Percentiles rank a stretch among this genome's conserved stretches.
Evolutionary conservation across 2,888 invertebrate genomes (phyloP).

Genomic region (Actias luna): DNA sequence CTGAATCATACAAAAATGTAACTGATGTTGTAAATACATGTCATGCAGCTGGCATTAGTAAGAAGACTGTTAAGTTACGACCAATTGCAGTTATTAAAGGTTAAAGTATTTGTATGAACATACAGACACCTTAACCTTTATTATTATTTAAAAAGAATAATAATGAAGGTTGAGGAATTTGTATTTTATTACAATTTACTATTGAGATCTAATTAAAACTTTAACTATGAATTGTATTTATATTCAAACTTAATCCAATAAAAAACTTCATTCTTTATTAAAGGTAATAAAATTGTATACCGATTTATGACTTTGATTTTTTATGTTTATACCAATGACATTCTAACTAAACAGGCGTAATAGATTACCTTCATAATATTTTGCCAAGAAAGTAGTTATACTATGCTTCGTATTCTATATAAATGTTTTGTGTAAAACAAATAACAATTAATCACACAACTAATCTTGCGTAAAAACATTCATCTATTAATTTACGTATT

Average conservation of each 20-base stretch:
- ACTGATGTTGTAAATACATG: conserved; percentile 99
- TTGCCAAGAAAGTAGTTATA: no score
- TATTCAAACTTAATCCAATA: neutral
- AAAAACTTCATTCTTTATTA: neutral
- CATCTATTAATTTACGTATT: no score
- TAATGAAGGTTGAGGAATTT: conserved; percentile 91
- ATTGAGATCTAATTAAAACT: neutral
- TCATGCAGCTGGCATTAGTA: conserved; percentile 97
- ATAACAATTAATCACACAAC: no score
- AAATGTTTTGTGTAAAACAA: no score
- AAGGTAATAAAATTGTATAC: neutral
- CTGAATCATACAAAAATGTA: conserved; percentile 99
- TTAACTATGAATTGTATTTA: neutral
- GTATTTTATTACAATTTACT: neutral
- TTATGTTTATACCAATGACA: neutral
- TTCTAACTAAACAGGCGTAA: no score
- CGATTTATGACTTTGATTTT: neutral
- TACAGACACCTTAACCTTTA: no score
- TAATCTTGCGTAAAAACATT: no score
- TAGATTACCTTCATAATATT: no score
- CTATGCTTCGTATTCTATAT: no score
- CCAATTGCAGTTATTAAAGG: conserved; percentile 99
- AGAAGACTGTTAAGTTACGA: conserved; percentile 96
- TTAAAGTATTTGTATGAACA: no score
- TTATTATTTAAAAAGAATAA: no score